phyloP scores from a whole-genome alignment of 2,888 invertebrate species.

The Cephus rjabovi region DNA sequence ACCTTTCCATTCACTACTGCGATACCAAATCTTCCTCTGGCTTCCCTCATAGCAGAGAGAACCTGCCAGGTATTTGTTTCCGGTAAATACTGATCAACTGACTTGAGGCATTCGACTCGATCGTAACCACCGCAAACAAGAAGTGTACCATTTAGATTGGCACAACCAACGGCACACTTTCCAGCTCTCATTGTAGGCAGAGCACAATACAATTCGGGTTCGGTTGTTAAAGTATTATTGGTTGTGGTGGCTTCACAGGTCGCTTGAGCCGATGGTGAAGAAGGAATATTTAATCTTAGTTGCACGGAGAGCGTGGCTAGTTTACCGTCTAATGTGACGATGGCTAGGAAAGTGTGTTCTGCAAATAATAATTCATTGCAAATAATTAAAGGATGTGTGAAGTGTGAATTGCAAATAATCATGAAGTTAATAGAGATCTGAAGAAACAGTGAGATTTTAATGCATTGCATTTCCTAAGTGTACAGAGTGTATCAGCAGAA shows the following conservation, averaged over 20 bases:
- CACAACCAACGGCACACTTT: constrained; percentile 82
- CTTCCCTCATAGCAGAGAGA: constrained; percentile 78
- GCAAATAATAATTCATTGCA: constrained; percentile 20
- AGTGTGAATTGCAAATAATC: not conserved
- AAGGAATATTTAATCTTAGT: constrained; percentile 68
- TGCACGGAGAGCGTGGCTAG: constrained; percentile 74
- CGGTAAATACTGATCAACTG: constrained; percentile 81
- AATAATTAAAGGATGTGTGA: not conserved
- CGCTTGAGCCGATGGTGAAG: constrained; percentile 43
- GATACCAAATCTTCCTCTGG: constrained; percentile 84
- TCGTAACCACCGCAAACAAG: constrained; percentile 88
- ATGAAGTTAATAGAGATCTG: not conserved
- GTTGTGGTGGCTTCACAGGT: constrained; percentile 35
- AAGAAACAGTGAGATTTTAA: too few relatives aligned
- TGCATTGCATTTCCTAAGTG: too few relatives aligned
- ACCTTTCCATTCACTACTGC: constrained; percentile 76
- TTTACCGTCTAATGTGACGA: constrained; percentile 74
- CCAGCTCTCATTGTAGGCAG: constrained; percentile 74
- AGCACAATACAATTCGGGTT: constrained; percentile 71
- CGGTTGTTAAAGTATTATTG: constrained; percentile 49
- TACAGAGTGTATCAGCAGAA: too few relatives aligned
- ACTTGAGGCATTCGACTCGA: constrained; percentile 83
- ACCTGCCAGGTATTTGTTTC: constrained; percentile 76
- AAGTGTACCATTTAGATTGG: constrained; percentile 76
- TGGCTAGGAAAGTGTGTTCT: constrained; percentile 74